These are phyloP conservation scores for Protobothrops flavoviridis DNA, from an alignment of 2,113 vertebrate species.

Conservation along the genomic window DNA sequence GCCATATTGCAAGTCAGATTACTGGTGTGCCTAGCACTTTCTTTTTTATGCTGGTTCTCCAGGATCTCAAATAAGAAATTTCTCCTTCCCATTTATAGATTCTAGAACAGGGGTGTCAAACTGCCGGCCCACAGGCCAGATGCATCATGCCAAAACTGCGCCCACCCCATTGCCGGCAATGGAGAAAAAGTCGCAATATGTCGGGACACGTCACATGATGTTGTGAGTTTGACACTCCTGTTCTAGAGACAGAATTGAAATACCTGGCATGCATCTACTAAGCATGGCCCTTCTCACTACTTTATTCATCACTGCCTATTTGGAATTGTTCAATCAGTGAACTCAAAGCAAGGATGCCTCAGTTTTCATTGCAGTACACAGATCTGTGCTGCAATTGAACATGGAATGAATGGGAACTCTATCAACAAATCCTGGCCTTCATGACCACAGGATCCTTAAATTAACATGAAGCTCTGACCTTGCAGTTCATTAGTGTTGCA, in stretches of 20 bases:
- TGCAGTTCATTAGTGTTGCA: constrained; percentile 79
- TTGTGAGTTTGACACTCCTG: too few relatives aligned
- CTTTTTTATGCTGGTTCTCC: neutral
- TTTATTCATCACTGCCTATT: neutral
- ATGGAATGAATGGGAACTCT: neutral
- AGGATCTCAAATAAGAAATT: neutral
- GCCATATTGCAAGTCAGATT: neutral
- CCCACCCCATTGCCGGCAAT: too few relatives aligned
- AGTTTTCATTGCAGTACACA: neutral
- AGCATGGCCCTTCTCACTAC: neutral
- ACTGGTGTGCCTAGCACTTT: neutral
- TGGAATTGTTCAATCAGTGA: neutral
- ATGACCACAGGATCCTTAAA: neutral
- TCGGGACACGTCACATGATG: too few relatives aligned
- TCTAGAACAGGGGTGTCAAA: too few relatives aligned
- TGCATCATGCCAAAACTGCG: too few relatives aligned
- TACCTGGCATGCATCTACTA: neutral
- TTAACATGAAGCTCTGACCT: constrained; percentile 64
- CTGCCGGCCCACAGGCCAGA: too few relatives aligned
- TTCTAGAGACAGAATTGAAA: neutral
- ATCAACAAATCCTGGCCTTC: neutral
- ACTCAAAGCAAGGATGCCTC: neutral
- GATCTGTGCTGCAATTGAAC: neutral
- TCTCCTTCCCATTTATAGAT: too few relatives aligned
- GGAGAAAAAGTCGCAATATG: too few relatives aligned